phyloP scores from a whole-genome alignment of 2,113 vertebrate species.

The Trematomus loennbergii region DNA sequence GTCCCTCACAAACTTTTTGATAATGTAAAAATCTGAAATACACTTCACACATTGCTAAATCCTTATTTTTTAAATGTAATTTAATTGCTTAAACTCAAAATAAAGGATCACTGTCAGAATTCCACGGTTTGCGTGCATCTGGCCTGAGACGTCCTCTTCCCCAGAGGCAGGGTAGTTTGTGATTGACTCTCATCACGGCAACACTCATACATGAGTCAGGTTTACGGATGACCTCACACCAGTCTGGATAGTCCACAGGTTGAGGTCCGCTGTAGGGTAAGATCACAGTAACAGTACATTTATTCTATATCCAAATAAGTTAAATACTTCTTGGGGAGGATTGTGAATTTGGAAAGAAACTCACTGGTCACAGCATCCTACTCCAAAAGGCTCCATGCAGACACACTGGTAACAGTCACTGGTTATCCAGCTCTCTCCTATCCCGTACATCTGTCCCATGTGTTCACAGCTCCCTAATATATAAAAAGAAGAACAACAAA shows the following conservation, averaged over 20 bases:
- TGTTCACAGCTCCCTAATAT: slow-evolving; percentile 80
- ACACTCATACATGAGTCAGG: slow-evolving; percentile 81
- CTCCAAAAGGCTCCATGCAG: slow-evolving; percentile 86
- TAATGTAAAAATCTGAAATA: slow-evolving; percentile 12
- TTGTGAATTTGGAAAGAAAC: slow-evolving; percentile 34
- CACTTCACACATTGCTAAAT: slow-evolving; percentile 1
- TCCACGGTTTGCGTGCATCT: slow-evolving; percentile 69
- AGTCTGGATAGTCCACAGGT: slow-evolving; percentile 84
- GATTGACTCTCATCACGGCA: slow-evolving; percentile 83
- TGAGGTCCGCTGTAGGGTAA: slow-evolving; percentile 64
- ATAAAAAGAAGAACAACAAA: background rate
- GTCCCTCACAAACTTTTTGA: background rate
- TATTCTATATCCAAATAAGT: background rate
- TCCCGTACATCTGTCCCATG: slow-evolving; percentile 75
- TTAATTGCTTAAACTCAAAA: slow-evolving; percentile 60
- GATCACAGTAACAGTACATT: background rate
- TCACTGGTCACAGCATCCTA: slow-evolving; percentile 86
- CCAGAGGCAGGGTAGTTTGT: slow-evolving; percentile 82
- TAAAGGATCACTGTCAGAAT: slow-evolving; percentile 78
- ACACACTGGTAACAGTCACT: slow-evolving; percentile 83
- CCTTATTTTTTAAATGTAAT: background rate
- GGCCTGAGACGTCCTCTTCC: slow-evolving; percentile 72
- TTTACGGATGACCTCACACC: slow-evolving; percentile 83
- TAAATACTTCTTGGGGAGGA: background rate
- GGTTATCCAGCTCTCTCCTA: slow-evolving; percentile 84